phyloP scores from a whole-genome alignment of 2,888 invertebrate species.

The Chelonus formosanus region DNA sequence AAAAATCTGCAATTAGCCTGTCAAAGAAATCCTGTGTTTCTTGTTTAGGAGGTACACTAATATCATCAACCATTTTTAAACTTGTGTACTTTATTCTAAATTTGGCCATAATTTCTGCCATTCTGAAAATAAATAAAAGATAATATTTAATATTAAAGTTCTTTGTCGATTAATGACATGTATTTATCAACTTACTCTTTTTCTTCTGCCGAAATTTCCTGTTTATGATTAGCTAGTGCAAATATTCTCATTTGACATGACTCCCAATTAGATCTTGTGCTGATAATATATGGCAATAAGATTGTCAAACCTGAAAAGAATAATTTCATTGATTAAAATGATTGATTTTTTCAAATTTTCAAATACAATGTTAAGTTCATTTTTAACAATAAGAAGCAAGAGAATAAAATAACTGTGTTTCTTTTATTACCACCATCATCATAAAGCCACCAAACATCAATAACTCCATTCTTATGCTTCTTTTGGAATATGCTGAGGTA shows the following conservation, averaged over 20 bases:
- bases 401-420: too few species aligned
- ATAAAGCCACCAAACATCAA: slow-evolving; percentile 97
- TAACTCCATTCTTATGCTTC: slow-evolving; percentile 81
- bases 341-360: background rate
- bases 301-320: slow-evolving; percentile 73
- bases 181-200: slow-evolving; percentile 74
- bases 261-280: slow-evolving; percentile 80
- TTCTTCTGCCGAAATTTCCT: slow-evolving; percentile 82
- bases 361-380: too few species aligned
- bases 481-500: slow-evolving; percentile 79
- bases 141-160: background rate
- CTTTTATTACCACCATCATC: slow-evolving; percentile 79
- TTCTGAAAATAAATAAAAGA: slow-evolving; percentile 70
- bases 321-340: slow-evolving; percentile 17
- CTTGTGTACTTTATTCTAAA: slow-evolving; percentile 95
- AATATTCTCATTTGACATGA: slow-evolving; percentile 82
- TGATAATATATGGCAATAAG: slow-evolving; percentile 85
- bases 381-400: too few species aligned
- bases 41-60: slow-evolving; percentile 81
- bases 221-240: slow-evolving; percentile 81
- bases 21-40: slow-evolving; percentile 80
- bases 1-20: slow-evolving; percentile 75
- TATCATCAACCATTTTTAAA: slow-evolving; percentile 89
- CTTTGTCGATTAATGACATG: background rate
- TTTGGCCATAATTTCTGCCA: slow-evolving; percentile 91